Conservation (phyloP, 2,888 invertebrate genomes). For the Ommatoiulus sabulosus region DNA sequence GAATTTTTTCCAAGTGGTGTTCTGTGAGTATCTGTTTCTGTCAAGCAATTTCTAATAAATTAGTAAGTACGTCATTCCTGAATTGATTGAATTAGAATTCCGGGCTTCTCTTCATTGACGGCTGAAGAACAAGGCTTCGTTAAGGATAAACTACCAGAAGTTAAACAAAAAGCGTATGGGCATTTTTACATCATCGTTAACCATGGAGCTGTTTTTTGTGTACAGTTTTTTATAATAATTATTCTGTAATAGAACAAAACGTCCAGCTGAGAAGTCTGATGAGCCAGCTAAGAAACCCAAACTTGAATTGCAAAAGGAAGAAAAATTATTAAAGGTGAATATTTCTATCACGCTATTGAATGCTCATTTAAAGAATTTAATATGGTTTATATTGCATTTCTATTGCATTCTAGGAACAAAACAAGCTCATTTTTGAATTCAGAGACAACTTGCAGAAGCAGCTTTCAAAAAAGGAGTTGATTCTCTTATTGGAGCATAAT, state of each 20-base stretch:
- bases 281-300: constrained; percentile 50
- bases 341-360: not conserved
- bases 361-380: not conserved
- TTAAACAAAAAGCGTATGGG: constrained; percentile 61
- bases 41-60: not conserved
- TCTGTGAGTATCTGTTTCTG: constrained; percentile 64
- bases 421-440: constrained; percentile 76
- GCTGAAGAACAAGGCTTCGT: constrained; percentile 79
- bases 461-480: constrained; percentile 75
- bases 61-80: too few relatives aligned
- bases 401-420: constrained; percentile 74
- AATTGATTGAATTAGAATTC: constrained; percentile 69
- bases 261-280: not conserved
- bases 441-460: constrained; percentile 75
- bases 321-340: constrained; percentile 48
- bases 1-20: constrained; percentile 80
- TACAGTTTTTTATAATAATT: not conserved
- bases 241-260: constrained; percentile 53
- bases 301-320: constrained; percentile 48
- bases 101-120: constrained; percentile 79
- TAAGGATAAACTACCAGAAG: constrained; percentile 76
- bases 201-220: not conserved
- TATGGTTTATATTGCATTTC: not conserved
- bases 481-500: constrained; percentile 78
- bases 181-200: not conserved